Conservation (phyloP, 2,888 invertebrate species). For the Euzophera pinguis region DNA sequence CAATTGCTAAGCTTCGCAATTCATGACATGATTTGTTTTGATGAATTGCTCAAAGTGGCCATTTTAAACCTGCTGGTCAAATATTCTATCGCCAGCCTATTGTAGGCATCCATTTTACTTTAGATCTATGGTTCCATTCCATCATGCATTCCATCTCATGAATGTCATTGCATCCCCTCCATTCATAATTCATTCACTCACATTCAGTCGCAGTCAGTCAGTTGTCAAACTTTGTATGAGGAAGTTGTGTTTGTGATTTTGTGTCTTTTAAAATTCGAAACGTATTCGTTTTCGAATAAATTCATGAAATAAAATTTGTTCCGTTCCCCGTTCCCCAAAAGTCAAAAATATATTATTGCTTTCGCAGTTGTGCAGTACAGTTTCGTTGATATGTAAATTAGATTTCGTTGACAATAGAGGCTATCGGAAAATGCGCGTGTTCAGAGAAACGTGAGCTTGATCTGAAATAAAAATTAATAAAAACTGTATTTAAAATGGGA, state of each 20-base stretch:
- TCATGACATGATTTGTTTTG: too few species aligned
- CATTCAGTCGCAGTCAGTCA: not conserved
- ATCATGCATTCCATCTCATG: too few species aligned
- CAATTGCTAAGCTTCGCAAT: too few species aligned
- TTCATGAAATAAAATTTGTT: slow-evolving; percentile 1
- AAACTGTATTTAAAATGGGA: slow-evolving; percentile 41
- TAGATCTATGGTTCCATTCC: too few species aligned
- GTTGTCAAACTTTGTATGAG: slow-evolving; percentile 11
- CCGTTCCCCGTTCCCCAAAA: not conserved
- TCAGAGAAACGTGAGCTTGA: slow-evolving; percentile 21
- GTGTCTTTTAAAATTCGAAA: slow-evolving; percentile 2
- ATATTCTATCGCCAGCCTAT: too few species aligned
- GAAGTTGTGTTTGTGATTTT: slow-evolving; percentile 4
- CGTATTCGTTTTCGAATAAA: slow-evolving; percentile 1
- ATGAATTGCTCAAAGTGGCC: too few species aligned
- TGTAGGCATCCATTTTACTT: too few species aligned
- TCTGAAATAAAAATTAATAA: slow-evolving; percentile 18
- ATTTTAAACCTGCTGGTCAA: too few species aligned
- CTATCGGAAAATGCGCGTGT: slow-evolving; percentile 1
- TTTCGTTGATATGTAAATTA: slow-evolving; percentile 3
- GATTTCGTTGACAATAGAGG: not conserved
- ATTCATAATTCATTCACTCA: too few species aligned
- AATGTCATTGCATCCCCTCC: too few species aligned
- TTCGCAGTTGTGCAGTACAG: not conserved
- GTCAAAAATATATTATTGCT: not conserved